Evolutionary conservation across 2,888 invertebrate species (phyloP), one percentile per base, ranked within the genome.

Genomic region (Crioceris asparagi): DNA sequence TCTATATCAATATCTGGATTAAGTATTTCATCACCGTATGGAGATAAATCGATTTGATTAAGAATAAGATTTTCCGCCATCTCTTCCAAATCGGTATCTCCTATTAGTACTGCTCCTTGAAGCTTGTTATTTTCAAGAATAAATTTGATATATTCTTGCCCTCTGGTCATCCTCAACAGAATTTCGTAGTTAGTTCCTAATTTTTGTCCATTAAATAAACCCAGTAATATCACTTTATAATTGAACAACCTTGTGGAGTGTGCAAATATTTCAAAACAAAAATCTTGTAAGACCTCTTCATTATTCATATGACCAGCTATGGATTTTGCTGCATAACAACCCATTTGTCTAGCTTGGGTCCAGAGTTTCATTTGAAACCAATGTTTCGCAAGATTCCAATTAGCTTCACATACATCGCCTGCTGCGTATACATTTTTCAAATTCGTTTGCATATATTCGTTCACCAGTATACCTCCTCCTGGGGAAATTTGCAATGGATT

Each of bases 301-400:
- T 72, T 68, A 8, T 64, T 70, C 5, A 72, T 56, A 44, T 65
- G 65, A 1, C 74, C 75, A 43, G 75, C 73, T 87, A 99, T 96
- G 39, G 83, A 79, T 61, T 85, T 84, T 0, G 91, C 96, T 16
- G 88, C 92, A 71, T 90, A 93, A 36, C 77, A 75, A 7, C 96
- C 98, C 94, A 96, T 96, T 66, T 96, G 94, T 36, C 93, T 70
- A 0, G 97, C 98, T 66, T 99, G 98, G 1, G 93, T 91, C 98
- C 98, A 98, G 21, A 98, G 65, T 40, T 92, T 75, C 81, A 97
- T 86, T 69, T 94, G 86, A 61, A 88, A 85, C 93, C 93, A 93
- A 56, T 90, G 83, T 16, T 74, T 67, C 0, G 86, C 77, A 42
- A 69, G 59, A 4, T 68, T 58, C 94, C 94, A 96, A 19, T 68